These are phyloP conservation scores for Misgurnus anguillicaudatus DNA, from an alignment of 2,113 vertebrate genomes.

Conservation along the genomic window DNA sequence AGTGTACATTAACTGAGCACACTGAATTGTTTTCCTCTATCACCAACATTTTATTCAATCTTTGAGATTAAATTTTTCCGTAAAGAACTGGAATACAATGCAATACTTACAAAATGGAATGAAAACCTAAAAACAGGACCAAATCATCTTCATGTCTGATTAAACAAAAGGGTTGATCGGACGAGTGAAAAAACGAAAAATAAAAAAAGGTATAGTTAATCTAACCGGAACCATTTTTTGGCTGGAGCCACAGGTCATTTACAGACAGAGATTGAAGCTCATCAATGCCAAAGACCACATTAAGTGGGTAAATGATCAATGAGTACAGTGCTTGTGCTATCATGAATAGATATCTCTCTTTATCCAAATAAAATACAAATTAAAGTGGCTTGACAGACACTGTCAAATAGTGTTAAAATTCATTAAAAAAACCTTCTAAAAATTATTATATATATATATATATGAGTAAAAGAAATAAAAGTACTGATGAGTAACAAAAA, in stretches of 20 bases:
- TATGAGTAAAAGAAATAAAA: constrained; percentile 53
- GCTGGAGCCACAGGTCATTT: constrained; percentile 32
- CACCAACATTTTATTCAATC: constrained; percentile 78
- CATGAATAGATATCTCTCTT: constrained; percentile 43
- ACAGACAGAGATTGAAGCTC: neutral
- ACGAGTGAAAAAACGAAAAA: constrained; percentile 54
- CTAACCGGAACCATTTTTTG: constrained; percentile 47
- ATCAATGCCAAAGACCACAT: constrained; percentile 46
- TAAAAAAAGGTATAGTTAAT: constrained; percentile 49
- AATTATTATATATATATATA: constrained; percentile 51
- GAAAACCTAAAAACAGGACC: constrained; percentile 64
- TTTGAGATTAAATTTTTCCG: constrained; percentile 71
- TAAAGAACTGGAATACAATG: constrained; percentile 71
- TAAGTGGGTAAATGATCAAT: constrained; percentile 58
- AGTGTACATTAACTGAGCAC: neutral
- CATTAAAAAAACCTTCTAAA: constrained; percentile 50
- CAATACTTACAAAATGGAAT: constrained; percentile 75
- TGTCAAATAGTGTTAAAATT: constrained; percentile 64
- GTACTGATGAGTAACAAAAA: constrained; percentile 48
- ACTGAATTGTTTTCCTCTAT: constrained; percentile 61
- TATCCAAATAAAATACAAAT: constrained; percentile 57
- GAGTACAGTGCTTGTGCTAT: constrained; percentile 74
- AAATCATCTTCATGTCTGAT: constrained; percentile 74
- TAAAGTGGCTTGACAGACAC: constrained; percentile 52
- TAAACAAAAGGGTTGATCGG: constrained; percentile 50